A percentile compares a stretch with the other conserved stretches of the same genome.
phyloP scores from a whole-genome alignment of 2,888 invertebrate genomes.

The Chironomus riparius region DNA sequence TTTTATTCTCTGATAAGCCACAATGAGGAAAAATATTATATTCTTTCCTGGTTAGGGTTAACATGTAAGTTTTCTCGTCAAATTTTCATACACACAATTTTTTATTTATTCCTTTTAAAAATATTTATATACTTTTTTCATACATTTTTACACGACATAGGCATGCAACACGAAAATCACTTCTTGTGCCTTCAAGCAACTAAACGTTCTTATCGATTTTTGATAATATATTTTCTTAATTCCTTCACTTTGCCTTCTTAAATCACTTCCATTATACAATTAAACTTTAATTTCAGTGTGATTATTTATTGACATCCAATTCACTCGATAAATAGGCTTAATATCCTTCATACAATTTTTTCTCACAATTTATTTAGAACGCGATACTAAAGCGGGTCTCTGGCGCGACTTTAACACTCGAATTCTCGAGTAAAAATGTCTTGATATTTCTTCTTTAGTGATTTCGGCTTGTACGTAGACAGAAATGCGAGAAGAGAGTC shows the following conservation, averaged over 20 bases:
- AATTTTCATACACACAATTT: not conserved
- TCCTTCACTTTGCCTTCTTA: too few species aligned
- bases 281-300: too few species aligned
- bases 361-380: not conserved
- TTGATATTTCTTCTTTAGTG: not conserved
- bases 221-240: not conserved
- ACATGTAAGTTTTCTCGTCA: slow-evolving; percentile 1
- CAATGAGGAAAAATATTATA: not conserved
- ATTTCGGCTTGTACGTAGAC: not conserved
- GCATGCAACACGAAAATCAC: not conserved
- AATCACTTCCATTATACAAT: too few species aligned
- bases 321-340: too few species aligned
- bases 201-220: not conserved
- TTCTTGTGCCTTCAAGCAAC: not conserved
- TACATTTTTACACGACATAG: not conserved
- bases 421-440: slow-evolving; percentile 22
- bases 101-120: not conserved
- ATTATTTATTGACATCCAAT: too few species aligned
- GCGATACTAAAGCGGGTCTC: not conserved
- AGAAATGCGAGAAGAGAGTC: not conserved
- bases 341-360: not conserved
- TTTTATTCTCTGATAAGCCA: not conserved
- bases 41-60: not conserved
- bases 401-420: slow-evolving; percentile 20
- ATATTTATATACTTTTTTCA: not conserved